Percentiles rank a stretch among this genome's conserved stretches.
Evolutionary conservation across 2,888 invertebrate genomes (phyloP).

Genomic region (Ametastegia equiseti): DNA sequence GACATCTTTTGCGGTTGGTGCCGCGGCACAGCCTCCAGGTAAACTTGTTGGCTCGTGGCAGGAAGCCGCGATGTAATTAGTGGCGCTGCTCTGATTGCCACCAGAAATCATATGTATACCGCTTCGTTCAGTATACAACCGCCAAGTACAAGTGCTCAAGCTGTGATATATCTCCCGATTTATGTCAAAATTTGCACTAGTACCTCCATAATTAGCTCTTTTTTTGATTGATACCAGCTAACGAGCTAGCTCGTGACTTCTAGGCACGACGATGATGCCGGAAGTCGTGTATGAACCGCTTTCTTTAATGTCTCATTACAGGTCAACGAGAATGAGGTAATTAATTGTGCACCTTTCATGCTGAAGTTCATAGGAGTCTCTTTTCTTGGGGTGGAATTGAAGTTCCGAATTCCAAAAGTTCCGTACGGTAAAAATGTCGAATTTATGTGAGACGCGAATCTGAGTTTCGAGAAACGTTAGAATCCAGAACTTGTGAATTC

Average conservation of each 20-base stretch:
- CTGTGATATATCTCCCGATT: background rate
- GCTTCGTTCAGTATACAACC: constrained; percentile 2
- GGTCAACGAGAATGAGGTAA: background rate
- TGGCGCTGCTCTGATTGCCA: constrained; percentile 55
- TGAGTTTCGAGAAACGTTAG: no score
- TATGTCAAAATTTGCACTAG: constrained; percentile 1
- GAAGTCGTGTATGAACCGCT: background rate
- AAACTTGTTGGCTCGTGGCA: constrained; percentile 57
- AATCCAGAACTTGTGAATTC: no score
- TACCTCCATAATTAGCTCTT: background rate
- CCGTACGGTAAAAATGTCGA: no score
- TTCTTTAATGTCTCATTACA: background rate
- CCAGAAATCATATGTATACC: constrained; percentile 14
- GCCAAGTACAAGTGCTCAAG: background rate
- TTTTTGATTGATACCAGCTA: background rate
- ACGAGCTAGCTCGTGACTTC: constrained; percentile 1
- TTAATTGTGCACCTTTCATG: background rate
- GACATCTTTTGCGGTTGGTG: constrained; percentile 41
- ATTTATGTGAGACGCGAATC: no score
- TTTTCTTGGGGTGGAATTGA: no score
- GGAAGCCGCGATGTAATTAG: constrained; percentile 61
- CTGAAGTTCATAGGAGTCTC: background rate
- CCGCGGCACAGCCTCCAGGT: constrained; percentile 21
- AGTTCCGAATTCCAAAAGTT: no score
- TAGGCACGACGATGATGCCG: background rate